These are phyloP conservation scores for Acestrorhynchus altus DNA, from an alignment of 2,797 vertebrate species.

Conservation along the genomic window DNA sequence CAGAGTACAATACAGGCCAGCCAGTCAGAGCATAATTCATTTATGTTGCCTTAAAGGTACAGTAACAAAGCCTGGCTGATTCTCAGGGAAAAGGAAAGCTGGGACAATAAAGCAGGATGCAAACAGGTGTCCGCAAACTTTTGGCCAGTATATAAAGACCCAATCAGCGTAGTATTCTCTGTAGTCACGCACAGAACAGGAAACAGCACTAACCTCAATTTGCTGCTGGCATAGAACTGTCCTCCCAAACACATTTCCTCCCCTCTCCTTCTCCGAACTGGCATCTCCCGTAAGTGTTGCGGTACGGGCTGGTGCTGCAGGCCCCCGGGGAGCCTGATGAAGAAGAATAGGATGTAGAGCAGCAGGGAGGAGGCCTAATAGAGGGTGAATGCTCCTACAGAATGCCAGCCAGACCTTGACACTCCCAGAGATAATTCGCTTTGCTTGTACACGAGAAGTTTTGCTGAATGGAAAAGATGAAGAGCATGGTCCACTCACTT, in stretches of 20 bases:
- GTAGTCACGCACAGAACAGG: neutral
- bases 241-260: neutral
- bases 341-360: conserved; percentile 45
- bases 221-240: neutral
- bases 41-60: no score
- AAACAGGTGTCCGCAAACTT: no score
- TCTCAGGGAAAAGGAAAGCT: no score
- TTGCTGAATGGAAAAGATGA: conserved; percentile 55
- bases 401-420: conserved; percentile 51
- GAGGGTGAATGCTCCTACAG: conserved; percentile 51
- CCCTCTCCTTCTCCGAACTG: conserved; percentile 13
- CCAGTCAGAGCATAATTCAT: no score
- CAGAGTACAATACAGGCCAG: no score
- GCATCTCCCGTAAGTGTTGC: conserved; percentile 45
- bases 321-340: conserved; percentile 53
- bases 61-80: no score
- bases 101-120: no score
- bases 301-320: conserved; percentile 43
- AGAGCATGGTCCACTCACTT: neutral
- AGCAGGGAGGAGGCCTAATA: conserved; percentile 44
- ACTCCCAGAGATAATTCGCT: conserved; percentile 60
- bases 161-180: neutral
- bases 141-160: neutral
- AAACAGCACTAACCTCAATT: neutral
- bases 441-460: conserved; percentile 58